phyloP scores from a whole-genome alignment of 2,797 vertebrate genomes.

The Malurus leucopterus region DNA sequence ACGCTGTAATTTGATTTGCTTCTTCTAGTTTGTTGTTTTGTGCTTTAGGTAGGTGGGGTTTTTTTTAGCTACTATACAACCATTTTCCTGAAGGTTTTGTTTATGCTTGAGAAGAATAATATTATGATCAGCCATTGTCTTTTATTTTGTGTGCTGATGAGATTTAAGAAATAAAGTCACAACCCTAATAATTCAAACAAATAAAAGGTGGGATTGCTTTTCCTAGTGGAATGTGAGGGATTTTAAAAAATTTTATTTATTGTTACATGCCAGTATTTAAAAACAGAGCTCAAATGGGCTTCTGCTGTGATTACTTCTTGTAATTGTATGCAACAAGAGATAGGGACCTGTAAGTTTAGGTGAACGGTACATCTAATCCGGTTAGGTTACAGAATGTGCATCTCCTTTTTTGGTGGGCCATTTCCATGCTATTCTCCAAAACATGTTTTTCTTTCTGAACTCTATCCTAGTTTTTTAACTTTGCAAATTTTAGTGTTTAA shows the following conservation, averaged over 20 bases:
- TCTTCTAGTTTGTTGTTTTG: not conserved
- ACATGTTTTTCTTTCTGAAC: not conserved
- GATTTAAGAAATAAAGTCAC: not conserved
- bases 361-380: not conserved
- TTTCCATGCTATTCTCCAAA: not conserved
- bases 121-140: not conserved
- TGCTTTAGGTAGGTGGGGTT: not conserved
- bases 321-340: not conserved
- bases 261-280: not conserved
- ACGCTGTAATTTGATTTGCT: not conserved
- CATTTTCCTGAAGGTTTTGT: not conserved
- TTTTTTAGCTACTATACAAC: not conserved
- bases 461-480: not conserved
- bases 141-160: not conserved
- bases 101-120: not conserved
- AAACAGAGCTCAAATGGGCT: not conserved
- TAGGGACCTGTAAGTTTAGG: not conserved
- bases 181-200: not conserved
- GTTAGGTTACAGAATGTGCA: not conserved
- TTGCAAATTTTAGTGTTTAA: not conserved
- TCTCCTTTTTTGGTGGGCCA: not conserved
- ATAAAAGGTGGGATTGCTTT: not conserved
- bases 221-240: not conserved
- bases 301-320: not conserved
- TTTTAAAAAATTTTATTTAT: not conserved